Evolutionary conservation across 1,140 invertebrate species (phyloP), one percentile per base, ranked within the genome.

Genomic region (Drosophila lini): DNA sequence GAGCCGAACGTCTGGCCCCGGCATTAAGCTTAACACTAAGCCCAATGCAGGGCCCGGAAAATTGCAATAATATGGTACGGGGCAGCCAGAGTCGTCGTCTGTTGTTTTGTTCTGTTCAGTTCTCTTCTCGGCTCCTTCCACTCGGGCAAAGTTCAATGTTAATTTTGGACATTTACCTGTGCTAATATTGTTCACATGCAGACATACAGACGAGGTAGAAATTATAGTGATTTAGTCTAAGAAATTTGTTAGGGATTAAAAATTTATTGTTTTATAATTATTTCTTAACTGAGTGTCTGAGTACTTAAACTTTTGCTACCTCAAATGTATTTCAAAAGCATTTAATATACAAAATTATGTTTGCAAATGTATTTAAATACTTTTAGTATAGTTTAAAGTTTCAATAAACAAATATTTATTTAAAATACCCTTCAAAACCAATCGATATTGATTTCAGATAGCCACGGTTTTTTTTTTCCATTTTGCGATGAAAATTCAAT

Each of bases 141-240:
- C 55, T 69, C 65, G 48, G 61, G 47, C 69, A 84, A 84, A 84
- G 84, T 88, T 88, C 84, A 88, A 89, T 88, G 84, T 88, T 88
- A 88, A 88, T 88, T 89, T 88, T 88, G 62, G 79, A 84, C 84
- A 88, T 88, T 88, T 88, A 88, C 84, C 84, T 88, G 70, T 68
- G 80, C 78, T 88, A 89, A 89, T 89, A 88, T 89, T 84, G 84
- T 53, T 58, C 36, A 42, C 80, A 69, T 42, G 74, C 68, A 74
- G 76, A 52, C 53, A 59, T 42, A 80, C 63, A 63, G 38, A 5
- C 5, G 36, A 5, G n/a, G 47, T 34, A 31, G 15, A 44, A 36
- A 44, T 15, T 53, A 22, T 47, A 47, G 45, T 2, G 15, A 28
- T 28, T 28, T 5, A 28, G 45, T 7, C 11, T 15, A 4, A 15